Base-by-base conservation (phyloP, 2,113 vertebrate species). In the Chunga burmeisteri region DNA sequence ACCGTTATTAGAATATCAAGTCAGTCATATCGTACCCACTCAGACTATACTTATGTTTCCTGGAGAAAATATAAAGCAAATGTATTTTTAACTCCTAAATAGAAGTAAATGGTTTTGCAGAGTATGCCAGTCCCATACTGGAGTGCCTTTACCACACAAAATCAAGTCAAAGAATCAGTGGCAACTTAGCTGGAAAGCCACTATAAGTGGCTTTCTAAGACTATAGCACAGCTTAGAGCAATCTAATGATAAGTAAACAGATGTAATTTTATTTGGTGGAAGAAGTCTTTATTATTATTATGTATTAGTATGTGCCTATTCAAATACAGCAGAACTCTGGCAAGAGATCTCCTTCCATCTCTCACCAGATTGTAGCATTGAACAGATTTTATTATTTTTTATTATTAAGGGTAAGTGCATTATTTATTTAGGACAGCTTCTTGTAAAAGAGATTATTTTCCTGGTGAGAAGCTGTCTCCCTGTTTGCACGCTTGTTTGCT, bases 51-150 rank as follows among this genome's bases (percentile, higher is more conserved):
- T 65, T 90, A 29, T 6, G 25, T 78, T 96, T 68, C 44, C 38
- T 91, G 86, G 73, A 90, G 77, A 86, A 90, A 95, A 84, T 19
- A 77, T 5, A 91, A 26, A 88, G 73, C 73, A 85, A 75, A 56
- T 78, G 34, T 78, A 46, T 87, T 96, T 93, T 55, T 65, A 96
- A 83, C 93, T 95, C 74, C 94, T 88, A 53, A 82, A 88, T 25
- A 94, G 94, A 90, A 96, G 96, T 89, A 92, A 91, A 40, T 59
- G 59, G 50, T 90, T 89, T 81, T 86, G 59, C 74, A 89, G 61
- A 93, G 38, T 59, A 27, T 81, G 70, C 82, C 58, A 87, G 93
- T 66, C 62, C 87, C 59, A 59, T 68, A 74, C 25, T 29, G 32
- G 58, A 68, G 49, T 59, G 87, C 58, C 68, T 80, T 83, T 56